Evolutionary conservation across 2,888 invertebrate species (phyloP), one percentile per base, ranked within the genome.

Genomic region (Seira ritae): DNA sequence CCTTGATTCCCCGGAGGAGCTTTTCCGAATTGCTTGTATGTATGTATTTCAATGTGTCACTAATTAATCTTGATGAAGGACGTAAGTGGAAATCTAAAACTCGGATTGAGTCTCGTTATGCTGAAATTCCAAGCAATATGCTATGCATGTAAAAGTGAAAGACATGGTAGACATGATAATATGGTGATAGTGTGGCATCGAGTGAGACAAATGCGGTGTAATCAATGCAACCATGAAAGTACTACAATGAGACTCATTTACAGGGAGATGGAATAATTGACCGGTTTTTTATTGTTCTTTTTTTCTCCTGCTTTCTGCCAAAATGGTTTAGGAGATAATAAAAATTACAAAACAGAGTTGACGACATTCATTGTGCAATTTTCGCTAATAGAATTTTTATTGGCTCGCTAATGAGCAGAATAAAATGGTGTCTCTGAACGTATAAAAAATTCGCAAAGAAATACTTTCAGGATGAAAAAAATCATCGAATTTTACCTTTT

Each of bases 31-130:
- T 73, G 69, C 80, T 80, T 73, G 69, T 73, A 31, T 55, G 80
- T 80, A 65, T 80, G 80, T 80, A 80, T 80, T 80, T 80, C 80
- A 80, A 80, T 80, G 80, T 80, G 80, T 80, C 80, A 75, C 80
- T 80, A 80, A 80, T 80, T 80, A 80, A 80, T 80, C 80, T 80
- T 80, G 80, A 80, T 80, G 80, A 80, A 80, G 80, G 80, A 80
- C 80, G 22, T 80, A 75, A 80, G 80, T 80, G 75, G 80, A 80
- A 80, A 80, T 80, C 69, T 66, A 80, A 80, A 80, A 80, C 80
- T 74, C 62, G 75, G 66, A 75, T 70, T 74, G 74, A 31, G 31
- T 31, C 31, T 31, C 15, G 73, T 73, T 73, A 65, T 65, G 62
- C 80, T 62, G 15, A 73, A 15, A 55, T 55, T 31, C 31, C 31